Evolutionary conservation across 2,888 invertebrate species (phyloP), one percentile per base, ranked within the genome.

Genomic region (Yponomeuta sedellus): DNA sequence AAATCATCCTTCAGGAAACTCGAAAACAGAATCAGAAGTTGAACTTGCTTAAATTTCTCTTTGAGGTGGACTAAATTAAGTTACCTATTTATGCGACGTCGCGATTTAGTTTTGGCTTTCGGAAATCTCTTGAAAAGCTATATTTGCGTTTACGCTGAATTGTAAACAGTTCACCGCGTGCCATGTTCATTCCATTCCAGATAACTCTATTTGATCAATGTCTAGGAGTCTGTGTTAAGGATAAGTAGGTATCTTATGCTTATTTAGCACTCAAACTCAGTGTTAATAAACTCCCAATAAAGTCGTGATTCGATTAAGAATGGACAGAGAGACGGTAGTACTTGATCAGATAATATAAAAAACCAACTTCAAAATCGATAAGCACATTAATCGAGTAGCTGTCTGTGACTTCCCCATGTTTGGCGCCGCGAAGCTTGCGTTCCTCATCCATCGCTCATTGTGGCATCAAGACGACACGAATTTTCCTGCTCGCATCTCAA

Each of bases 371-470:
- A 34, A 34, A 34, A 34, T 34, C 34, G 34, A 34, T 34, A 52
- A 16, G 16, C 3, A 52, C 44, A 12, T 52, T 52, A 52, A 16
- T 52, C 16, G 16, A 61, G 58, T 64, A 61, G 64, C 66, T 12
- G 59, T 22, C 22, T 20, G 25, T 20, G 44, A 44, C 22, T 25
- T 40, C 44, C 64, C 34, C 58, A 28, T 1, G 28, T 56, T 57
- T 68, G 76, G 74, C 74, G 76, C 74, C 77, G 72, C 74, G 74
- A 75, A 77, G 75, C 71, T 73, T 75, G 73, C 72, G 71, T 71
- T 74, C 71, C 72, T 74, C 76, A 80, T 73, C 71, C 71, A 73
- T 75, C 75, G 69, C 63, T 72, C 73, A 72, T 73, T 69, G 72
- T 70, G 58, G 16, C 28, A 39, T 67, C 34, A 19, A 39, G 64